These are phyloP conservation scores for Drosophila parabipectinata DNA, from an alignment of 1,140 invertebrate genomes.

Conservation along the genomic window DNA sequence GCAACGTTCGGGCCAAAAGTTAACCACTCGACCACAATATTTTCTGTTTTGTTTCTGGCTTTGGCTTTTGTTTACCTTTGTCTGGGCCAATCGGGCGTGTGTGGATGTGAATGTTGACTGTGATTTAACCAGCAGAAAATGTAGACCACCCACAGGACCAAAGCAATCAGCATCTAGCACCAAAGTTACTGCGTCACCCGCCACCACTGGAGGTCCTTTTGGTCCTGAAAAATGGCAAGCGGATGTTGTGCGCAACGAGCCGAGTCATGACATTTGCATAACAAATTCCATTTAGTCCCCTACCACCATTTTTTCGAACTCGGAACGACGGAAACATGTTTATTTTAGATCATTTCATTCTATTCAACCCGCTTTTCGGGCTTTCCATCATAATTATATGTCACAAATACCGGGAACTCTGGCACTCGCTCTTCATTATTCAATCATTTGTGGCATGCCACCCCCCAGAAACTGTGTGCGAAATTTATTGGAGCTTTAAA, in stretches of 20 bases:
- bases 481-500: constrained; percentile 32
- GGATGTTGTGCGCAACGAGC: constrained; percentile 74
- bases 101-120: constrained; percentile 8
- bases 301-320: not conserved
- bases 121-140: constrained; percentile 32
- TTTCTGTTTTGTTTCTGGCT: constrained; percentile 18
- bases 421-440: constrained; percentile 42
- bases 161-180: constrained; percentile 60
- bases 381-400: constrained; percentile 58
- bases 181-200: constrained; percentile 13
- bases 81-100: constrained; percentile 26
- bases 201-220: constrained; percentile 31
- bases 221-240: constrained; percentile 56
- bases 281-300: constrained; percentile 36
- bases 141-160: constrained; percentile 37
- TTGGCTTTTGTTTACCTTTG: constrained; percentile 53
- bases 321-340: constrained; percentile 57
- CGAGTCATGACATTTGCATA: constrained; percentile 72
- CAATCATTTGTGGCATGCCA: constrained; percentile 38
- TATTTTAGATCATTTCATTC: constrained; percentile 64
- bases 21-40: constrained; percentile 35
- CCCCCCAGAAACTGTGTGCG: not conserved
- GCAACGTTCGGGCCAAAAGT: constrained; percentile 42
- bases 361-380: constrained; percentile 7
- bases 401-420: constrained; percentile 42